Conservation (phyloP, 2,113 vertebrate species). For the Eudyptes chrysolophus region DNA sequence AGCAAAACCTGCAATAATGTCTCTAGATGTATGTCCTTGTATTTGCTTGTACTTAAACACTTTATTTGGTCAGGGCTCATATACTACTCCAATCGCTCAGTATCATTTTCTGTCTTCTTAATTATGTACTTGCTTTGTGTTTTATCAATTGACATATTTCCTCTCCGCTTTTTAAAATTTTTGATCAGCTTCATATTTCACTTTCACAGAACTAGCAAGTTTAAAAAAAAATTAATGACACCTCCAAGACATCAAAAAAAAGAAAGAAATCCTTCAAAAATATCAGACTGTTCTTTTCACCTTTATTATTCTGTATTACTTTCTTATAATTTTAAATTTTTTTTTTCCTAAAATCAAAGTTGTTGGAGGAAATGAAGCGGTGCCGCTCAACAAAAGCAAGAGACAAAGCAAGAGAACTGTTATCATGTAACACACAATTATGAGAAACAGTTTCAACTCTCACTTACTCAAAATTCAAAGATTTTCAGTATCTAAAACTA, state of each 20-base stretch:
- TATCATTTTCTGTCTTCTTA: background rate
- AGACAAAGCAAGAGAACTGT: background rate
- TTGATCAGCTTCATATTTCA: background rate
- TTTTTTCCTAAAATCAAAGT: background rate
- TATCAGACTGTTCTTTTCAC: background rate
- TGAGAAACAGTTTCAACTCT: background rate
- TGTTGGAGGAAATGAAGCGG: background rate
- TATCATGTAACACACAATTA: background rate
- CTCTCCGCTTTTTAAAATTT: background rate
- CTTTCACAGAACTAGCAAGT: background rate
- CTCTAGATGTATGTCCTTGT: background rate
- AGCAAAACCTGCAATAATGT: background rate
- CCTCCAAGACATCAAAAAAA: background rate
- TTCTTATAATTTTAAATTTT: background rate
- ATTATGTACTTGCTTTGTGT: background rate
- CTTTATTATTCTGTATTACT: background rate
- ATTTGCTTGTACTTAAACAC: background rate
- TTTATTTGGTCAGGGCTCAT: background rate
- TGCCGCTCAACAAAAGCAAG: background rate
- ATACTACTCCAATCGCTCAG: background rate
- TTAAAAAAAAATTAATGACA: background rate
- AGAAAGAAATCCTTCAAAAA: background rate
- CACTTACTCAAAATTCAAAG: background rate
- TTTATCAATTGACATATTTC: background rate
- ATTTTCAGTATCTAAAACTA: background rate